Base-by-base conservation (phyloP, 2,888 invertebrate species). In the Embidobia sp. region DNA sequence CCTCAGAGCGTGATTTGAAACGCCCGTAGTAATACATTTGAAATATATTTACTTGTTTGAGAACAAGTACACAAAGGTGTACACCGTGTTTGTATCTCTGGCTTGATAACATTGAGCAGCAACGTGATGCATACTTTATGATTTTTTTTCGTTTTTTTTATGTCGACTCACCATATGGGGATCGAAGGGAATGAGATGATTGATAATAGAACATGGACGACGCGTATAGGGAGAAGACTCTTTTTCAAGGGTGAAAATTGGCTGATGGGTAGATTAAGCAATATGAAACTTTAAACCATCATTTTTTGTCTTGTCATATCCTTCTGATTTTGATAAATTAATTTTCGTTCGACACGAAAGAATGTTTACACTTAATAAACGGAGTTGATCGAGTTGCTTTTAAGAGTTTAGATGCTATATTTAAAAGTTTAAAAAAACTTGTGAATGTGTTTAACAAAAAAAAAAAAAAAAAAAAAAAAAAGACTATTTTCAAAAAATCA, bases 181-280 rank as follows among this genome's bases (percentile, higher is more conserved):
- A 49, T 49, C 46, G 35, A 13, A 48, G 49, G 59, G 59, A 69
- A 69, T n/a, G 51, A 59, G 59, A 51, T 69, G 69, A 69, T 59
- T 69, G 57, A 69, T 59, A 69, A 57, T 51, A 51, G 49, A 59
- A 35, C 57, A 37, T 33, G 46, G 22, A 48, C 48, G 57, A 57
- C 67, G 57, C 42, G 22, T 16, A 67, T 26, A 27, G 67, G 57
- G 57, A 37, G 48, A 57, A 27, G 40, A 57, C 48, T 46, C 55
- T 48, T 67, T 55, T 67, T 48, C 48, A 40, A 67, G 40, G 40
- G 57, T 48, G 31, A 49, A 67, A 55, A 67, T 67, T 57, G 57
- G 57, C 55, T 46, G 67, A 57, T 66, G 35, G 46, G 55, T 66
- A 53, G 66, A 66, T 66, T 66, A 66, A 55, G 53, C 46, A 67